These are phyloP conservation scores for Trematocara marginatum DNA, from an alignment of 2,113 vertebrate genomes.

Conservation along the genomic window DNA sequence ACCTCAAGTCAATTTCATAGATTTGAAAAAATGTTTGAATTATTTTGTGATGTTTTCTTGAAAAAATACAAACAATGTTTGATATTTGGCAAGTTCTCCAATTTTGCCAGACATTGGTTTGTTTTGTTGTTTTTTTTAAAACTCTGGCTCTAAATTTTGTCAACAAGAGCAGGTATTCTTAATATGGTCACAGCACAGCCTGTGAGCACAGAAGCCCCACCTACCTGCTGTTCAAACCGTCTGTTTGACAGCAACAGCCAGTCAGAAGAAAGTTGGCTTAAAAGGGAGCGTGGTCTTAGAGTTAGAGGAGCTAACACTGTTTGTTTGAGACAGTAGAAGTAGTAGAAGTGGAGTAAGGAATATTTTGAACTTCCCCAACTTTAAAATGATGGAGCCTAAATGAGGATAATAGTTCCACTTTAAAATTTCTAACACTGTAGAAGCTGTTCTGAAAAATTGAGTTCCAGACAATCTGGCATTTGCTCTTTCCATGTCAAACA, in stretches of 20 bases:
- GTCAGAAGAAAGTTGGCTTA: not conserved
- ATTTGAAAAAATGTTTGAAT: not conserved
- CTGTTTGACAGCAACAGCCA: not conserved
- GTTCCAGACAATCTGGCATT: not conserved
- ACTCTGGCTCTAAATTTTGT: not conserved
- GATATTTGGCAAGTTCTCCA: not conserved
- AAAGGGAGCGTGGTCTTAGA: not conserved
- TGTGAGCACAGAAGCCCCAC: not conserved
- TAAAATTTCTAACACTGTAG: not conserved
- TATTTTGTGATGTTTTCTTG: not conserved
- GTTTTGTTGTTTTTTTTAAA: not conserved
- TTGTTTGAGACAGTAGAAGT: not conserved
- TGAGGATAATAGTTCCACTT: not conserved
- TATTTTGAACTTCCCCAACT: not conserved
- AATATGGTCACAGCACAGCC: not conserved
- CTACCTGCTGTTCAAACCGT: not conserved
- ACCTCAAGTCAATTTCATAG: not conserved
- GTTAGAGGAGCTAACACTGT: not conserved
- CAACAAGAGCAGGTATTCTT: accelerated
- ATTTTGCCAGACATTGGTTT: not conserved
- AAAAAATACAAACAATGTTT: not conserved
- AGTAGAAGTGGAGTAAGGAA: not conserved
- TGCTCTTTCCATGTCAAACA: not conserved
- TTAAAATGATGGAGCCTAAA: not conserved
- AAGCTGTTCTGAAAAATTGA: not conserved